Base-by-base conservation (phyloP, 2,797 vertebrate genomes). In the Pangasius macronema region DNA sequence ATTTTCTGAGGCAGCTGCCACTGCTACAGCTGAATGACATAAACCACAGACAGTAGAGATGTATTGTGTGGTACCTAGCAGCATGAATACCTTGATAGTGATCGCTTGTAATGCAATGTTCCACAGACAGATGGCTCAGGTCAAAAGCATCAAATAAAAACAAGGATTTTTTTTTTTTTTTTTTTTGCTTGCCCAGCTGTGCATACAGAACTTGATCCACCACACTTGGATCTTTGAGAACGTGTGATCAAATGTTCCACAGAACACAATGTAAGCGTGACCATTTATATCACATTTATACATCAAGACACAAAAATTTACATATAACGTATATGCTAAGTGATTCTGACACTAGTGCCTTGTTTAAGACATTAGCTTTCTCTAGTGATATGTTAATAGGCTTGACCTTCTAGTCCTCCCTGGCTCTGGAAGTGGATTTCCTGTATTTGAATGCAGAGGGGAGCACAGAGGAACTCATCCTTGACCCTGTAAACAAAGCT, bases 381-480 rank as follows among this genome's bases (percentile, higher is more conserved):
- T 93, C 91, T 90, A 87, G 27, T n/a, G 93, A 95, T 94, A 93
- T 93, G 93, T 94, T 94, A 93, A 94, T 93, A 94, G 93, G 93
- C 91, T 83, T 91, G 89, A 94, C 92, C 94, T 94, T 94, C 93
- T 94, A 92, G 86, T 55, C 93, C 93, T 93, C 92, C 92, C 88
- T 88, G 92, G 91, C 91, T 86, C 88, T 93, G 84, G 89, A 93
- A 93, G 90, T 91, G 67, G 65, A 90, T 92, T 95, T 96, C 94
- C 95, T 95, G 94, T 93, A 91, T 95, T 93, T 95, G 92, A 95
- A 95, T 94, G 92, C 91, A 92, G 89, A 86, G 77, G 90, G 49
- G 65, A 91, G 84, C 90, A 85, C 89, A 92, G 93, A 94, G 91
- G 89, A 93, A 93, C 93, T 94, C 93, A 92, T 94, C 93, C 94